These are phyloP conservation scores for Ferrisia virgata DNA, from an alignment of 2,888 invertebrate genomes.

Conservation along the genomic window DNA sequence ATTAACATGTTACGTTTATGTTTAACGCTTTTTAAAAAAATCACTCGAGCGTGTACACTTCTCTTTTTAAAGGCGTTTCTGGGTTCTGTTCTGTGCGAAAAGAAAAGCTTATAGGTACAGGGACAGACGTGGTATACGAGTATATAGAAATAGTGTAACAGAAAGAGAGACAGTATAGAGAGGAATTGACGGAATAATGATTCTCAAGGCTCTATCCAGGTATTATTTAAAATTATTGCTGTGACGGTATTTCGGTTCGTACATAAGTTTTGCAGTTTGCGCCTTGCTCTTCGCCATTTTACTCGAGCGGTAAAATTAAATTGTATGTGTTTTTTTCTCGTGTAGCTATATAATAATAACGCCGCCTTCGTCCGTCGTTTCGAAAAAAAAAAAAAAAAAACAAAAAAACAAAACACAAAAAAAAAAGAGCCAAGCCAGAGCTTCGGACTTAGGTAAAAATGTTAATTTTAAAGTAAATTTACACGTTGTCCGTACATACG, in stretches of 20 bases:
- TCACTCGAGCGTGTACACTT: not conserved
- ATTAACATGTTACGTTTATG: slow-evolving; percentile 6
- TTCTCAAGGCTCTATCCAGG: slow-evolving; percentile 3
- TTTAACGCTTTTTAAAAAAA: slow-evolving; percentile 10
- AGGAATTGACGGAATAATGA: not conserved
- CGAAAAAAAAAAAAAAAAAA: too few species aligned
- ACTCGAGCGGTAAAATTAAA: slow-evolving; percentile 6
- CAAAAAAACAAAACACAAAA: too few species aligned
- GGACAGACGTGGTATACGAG: not conserved
- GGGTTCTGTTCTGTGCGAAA: not conserved
- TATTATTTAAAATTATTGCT: not conserved
- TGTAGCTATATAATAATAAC: not conserved
- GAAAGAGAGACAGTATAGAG: not conserved
- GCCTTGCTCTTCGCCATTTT: not conserved
- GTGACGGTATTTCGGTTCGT: not conserved
- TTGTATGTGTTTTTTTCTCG: not conserved
- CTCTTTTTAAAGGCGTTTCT: not conserved
- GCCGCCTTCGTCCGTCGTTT: not conserved
- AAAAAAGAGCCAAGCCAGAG: too few species aligned
- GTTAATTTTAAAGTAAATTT: slow-evolving; percentile 17
- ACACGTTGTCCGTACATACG: not conserved
- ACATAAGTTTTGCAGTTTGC: not conserved
- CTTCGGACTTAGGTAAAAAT: not conserved
- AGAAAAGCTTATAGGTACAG: not conserved
- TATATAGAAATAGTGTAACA: too few species aligned